Evolutionary conservation across 2,888 invertebrate species (phyloP), one percentile per base, ranked within the genome.

Genomic region (Oligia latruncula): DNA sequence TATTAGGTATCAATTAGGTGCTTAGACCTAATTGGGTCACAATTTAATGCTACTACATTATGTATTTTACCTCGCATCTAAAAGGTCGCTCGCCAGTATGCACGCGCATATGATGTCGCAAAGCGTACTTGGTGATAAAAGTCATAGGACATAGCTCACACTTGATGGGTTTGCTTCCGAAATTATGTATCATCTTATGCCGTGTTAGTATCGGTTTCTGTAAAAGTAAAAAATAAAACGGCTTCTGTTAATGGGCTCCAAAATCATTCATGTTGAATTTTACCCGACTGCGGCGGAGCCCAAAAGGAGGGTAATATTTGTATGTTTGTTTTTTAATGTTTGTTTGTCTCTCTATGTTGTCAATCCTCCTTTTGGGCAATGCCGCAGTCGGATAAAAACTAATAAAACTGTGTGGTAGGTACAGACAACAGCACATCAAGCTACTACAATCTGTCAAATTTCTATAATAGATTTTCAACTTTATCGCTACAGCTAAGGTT

Each of bases 41-140:
- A 35, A 71, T 55, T 64, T 17, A n/a, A 43, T 40, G 13, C n/a
- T 40, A 66, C 40, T 66, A 8, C 13, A 71, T n/a, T n/a, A 65
- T 66, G n/a, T 43, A 58, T 13, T n/a, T 79, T 87, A 95, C 95
- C 93, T 95, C 94, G 80, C 96, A 96, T 64, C 91, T 95, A 85
- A 88, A 96, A 0, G 96, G 96, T 3, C 95, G 86, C 81, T 95
- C 96, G 13, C 95, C 92, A 0, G 95, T 95, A 82, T 96, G 96
- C 2, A 95, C 93, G 4, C 95, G 92, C 90, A 93, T 88, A 75
- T 96, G 96, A 81, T 94, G 92, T 29, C 85, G 88, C 71, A 95
- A 87, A 6, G 77, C 72, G 68, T 74, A 62, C 15, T 90, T 90
- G 3, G 86, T 85, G 72, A 90, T 86, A 84, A 95, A 96, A 2